Percentiles rank a stretch among this genome's conserved stretches.
Conservation (phyloP, 2,888 invertebrate species). For the Antheraea assamensis region DNA sequence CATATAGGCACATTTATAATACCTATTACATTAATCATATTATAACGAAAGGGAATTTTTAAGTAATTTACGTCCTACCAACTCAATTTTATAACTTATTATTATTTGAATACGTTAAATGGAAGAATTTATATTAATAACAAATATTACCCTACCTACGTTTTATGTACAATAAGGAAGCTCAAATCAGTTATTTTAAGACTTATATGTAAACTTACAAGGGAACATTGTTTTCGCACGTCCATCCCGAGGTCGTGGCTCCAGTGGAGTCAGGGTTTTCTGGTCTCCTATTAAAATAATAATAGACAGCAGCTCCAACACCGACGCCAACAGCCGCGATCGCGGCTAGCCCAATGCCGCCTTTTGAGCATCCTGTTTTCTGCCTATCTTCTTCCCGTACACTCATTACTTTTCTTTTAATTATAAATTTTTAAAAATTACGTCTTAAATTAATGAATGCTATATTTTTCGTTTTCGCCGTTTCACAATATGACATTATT, state of each 20-base stretch:
- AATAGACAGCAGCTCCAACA: slow-evolving; percentile 73
- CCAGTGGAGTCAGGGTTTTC: slow-evolving; percentile 59
- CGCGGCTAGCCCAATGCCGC: slow-evolving; percentile 63
- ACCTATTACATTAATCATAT: no score
- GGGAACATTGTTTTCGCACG: slow-evolving; percentile 45
- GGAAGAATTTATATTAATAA: not conserved
- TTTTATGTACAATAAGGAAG: not conserved
- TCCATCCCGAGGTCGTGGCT: slow-evolving; percentile 59
- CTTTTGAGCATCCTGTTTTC: slow-evolving; percentile 60
- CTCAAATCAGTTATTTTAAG: slow-evolving; percentile 16
- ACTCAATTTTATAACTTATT: no score
- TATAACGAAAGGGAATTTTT: no score
- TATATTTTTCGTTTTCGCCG: not conserved
- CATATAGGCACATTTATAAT: no score
- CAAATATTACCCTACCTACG: not conserved
- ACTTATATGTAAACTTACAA: slow-evolving; percentile 49
- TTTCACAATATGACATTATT: not conserved
- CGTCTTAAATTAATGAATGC: slow-evolving; percentile 17
- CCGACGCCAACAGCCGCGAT: slow-evolving; percentile 73
- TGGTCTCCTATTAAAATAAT: slow-evolving; percentile 64
- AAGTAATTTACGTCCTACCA: no score
- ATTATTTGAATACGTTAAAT: no score
- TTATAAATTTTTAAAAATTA: slow-evolving; percentile 21
- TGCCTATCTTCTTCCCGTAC: slow-evolving; percentile 63
- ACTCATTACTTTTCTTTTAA: slow-evolving; percentile 53